These are phyloP conservation scores for Galerucella nymphaeae DNA, from an alignment of 2,888 invertebrate species.

Conservation along the genomic window DNA sequence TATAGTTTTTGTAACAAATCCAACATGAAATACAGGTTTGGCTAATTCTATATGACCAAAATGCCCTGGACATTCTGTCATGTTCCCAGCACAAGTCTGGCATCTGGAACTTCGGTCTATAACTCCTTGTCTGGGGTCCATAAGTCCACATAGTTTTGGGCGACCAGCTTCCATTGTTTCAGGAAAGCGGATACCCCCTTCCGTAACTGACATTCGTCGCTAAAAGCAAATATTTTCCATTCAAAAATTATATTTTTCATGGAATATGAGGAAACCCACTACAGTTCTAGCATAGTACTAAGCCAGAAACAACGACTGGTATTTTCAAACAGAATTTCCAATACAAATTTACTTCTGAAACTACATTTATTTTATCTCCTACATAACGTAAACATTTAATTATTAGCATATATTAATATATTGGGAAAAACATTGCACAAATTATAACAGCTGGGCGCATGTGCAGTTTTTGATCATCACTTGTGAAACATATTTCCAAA, in stretches of 20 bases:
- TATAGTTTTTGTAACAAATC: constrained; percentile 96
- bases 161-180: constrained; percentile 99
- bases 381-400: too few relatives aligned
- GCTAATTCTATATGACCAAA: constrained; percentile 99
- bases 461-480: background rate
- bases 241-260: too few relatives aligned
- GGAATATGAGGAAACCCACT: too few relatives aligned
- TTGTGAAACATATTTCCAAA: background rate
- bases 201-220: constrained; percentile 98
- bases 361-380: too few relatives aligned
- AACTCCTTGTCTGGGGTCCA: constrained; percentile 99
- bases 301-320: too few relatives aligned
- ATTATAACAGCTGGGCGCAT: background rate
- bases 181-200: constrained; percentile 95
- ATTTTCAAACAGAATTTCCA: too few relatives aligned
- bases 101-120: constrained; percentile 94
- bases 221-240: constrained; percentile 63
- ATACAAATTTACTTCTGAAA: too few relatives aligned
- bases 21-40: constrained; percentile 98
- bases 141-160: constrained; percentile 96
- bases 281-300: too few relatives aligned
- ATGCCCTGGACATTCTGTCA: constrained; percentile 99
- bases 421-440: constrained; percentile 11
- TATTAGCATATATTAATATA: background rate
- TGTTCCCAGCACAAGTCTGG: constrained; percentile 96